Evolutionary conservation across 2,797 vertebrate species (phyloP), one percentile per base, ranked within the genome.

Genomic region (Kryptolebias ocellatus): DNA sequence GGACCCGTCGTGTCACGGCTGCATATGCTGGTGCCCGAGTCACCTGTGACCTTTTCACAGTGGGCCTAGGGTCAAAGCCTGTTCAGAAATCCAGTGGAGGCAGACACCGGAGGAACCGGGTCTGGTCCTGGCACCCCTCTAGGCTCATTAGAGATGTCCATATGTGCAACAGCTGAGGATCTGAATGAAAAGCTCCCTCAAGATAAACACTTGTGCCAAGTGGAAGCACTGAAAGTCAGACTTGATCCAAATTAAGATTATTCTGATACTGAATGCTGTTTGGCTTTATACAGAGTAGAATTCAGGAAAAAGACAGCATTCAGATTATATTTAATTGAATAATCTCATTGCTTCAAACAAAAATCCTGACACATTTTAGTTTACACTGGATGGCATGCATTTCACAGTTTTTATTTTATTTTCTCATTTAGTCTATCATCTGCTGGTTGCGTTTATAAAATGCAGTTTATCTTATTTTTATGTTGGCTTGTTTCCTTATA

Each of bases 1-100:
- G 76, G 62, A 60, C 79, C 53, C 45, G 75, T 18, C 55, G 73
- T 78, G 80, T 83, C 74, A 53, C 16, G 51, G 68, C 37, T 69
- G 65, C 73, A 66, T 66, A 72, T 54, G 70, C 78, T 67, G 72
- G 76, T 50, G 71, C 72, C 75, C 69, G 79, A 88, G 68, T 91
- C 88, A 90, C 90, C 91, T 90, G 91, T 67, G 79, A 90, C 91
- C 89, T 87, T 87, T 78, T 76, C 82, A 86, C 87, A 86, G 84
- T 79, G 75, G 80, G 85, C 84, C 79, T 58, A 82, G 82, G 74
- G 87, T 88, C 84, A 75, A 53, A 79, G 82, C 76, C 64, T 80
- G 60, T 62, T 77, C 49, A 75, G 81, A 78, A 54, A 78, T 67
- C 72, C 78, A 69, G 79, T 63, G 64, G 65, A 78, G 79, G 60